Conservation (phyloP, 2,888 invertebrate genomes). For the Pyralis farinalis region DNA sequence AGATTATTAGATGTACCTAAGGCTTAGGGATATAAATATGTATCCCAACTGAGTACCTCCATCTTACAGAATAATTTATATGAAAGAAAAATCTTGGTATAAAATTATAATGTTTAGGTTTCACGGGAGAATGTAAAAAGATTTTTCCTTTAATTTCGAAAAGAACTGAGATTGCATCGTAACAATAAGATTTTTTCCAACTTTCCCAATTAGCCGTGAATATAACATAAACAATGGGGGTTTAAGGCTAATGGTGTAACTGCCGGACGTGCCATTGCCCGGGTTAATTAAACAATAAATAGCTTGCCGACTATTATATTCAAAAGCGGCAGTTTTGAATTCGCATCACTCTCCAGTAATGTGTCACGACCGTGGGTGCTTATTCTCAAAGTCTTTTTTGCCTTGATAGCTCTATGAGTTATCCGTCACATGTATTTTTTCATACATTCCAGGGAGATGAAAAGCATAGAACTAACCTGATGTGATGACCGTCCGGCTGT, state of each 20-base stretch:
- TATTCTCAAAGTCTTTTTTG: conserved; percentile 37
- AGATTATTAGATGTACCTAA: too few species aligned
- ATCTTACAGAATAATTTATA: too few species aligned
- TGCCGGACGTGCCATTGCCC: conserved; percentile 41
- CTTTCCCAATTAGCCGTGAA: conserved; percentile 37
- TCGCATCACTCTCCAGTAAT: conserved; percentile 77
- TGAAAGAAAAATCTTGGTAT: too few species aligned
- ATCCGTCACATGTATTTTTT: background rate
- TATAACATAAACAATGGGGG: conserved; percentile 63
- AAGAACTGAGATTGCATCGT: conserved; percentile 3
- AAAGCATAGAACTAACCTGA: too few species aligned
- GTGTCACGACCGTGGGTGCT: conserved; percentile 52
- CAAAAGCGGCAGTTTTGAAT: conserved; percentile 72
- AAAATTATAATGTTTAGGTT: too few species aligned
- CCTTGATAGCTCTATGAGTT: conserved; percentile 1
- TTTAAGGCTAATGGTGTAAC: conserved; percentile 42
- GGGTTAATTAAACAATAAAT: conserved; percentile 79
- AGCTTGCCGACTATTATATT: conserved; percentile 63
- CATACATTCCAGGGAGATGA: too few species aligned
- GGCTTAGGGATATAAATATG: too few species aligned
- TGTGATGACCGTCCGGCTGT: too few species aligned
- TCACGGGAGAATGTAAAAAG: too few species aligned
- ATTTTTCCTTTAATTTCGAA: conserved; percentile 1
- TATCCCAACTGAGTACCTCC: too few species aligned
- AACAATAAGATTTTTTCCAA: conserved; percentile 27